Evolutionary conservation across 2,888 invertebrate species (phyloP), one percentile per base, ranked within the genome.

Genomic region (Apodemia hepburni): DNA sequence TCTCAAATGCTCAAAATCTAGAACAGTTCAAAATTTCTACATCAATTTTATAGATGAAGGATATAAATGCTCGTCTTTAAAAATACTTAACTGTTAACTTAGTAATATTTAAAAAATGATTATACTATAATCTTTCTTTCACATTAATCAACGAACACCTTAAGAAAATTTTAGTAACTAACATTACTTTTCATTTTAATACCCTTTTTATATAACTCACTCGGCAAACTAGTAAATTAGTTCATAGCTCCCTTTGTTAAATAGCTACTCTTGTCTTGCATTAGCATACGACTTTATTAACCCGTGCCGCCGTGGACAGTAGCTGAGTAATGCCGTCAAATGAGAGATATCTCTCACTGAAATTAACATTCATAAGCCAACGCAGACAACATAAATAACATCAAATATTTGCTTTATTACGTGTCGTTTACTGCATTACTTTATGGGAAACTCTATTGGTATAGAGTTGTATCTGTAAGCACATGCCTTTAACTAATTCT

Each of bases 311-410:
- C 60, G 66, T 62, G 66, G 78, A 77, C 80, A 79, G 78, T 72
- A 71, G 74, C 73, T 80, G 84, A 83, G 75, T 81, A 81, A 84
- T 81, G 79, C 73, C 71, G 73, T 73, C 76, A 82, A 84, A 85
- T 86, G 82, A 80, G 81, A 83, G 77, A 84, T 84, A 85, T 87
- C 80, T 80, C 79, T 83, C 81, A 81, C 80, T 68, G 67, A 79
- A 84, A 87, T 89, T 87, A 85, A 79, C 81, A 90, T 90, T 89
- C 87, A 89, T 85, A 84, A 85, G 81, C 82, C 75, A 77, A 72
- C 84, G 76, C 81, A 73, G 78, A 75, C 82, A 79, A 81, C 84
- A 87, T 87, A 87, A 87, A 89, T 88, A 87, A 89, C 82, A 81
- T 80, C 65, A 70, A 69, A 70, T 68, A 70, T 67, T 38, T 67